Conservation (phyloP, 2,888 invertebrate genomes). For the Tenthredo livida region DNA sequence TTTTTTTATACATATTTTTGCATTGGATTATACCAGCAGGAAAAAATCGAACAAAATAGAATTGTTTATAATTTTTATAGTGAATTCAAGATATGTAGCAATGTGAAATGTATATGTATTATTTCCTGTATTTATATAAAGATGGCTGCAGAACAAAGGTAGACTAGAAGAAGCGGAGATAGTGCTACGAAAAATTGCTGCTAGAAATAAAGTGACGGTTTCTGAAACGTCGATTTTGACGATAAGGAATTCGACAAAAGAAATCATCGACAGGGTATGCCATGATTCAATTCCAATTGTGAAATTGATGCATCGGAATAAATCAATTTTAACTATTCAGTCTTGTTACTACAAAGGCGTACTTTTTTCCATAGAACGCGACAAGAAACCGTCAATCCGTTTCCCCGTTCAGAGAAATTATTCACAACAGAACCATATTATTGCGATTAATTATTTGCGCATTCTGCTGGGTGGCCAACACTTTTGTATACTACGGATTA, state of each 20-base stretch:
- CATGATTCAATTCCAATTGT: not conserved
- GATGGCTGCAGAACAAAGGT: conserved; percentile 87
- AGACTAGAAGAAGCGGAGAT: conserved; percentile 80
- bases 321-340: not conserved
- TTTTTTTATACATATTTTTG: not conserved
- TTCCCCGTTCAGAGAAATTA: conserved; percentile 76
- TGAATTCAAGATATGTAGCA: not conserved
- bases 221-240: conserved; percentile 75
- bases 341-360: not conserved
- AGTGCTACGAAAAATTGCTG: conserved; percentile 83
- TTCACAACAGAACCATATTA: conserved; percentile 80
- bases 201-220: conserved; percentile 82
- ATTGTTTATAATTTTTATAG: not conserved
- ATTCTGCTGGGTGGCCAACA: conserved; percentile 89
- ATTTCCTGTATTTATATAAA: conserved; percentile 55
- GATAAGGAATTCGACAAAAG: conserved; percentile 16
- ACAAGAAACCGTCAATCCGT: not conserved
- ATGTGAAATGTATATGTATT: not conserved
- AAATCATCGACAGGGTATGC: not conserved
- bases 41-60: not conserved
- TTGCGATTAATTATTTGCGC: conserved; percentile 83
- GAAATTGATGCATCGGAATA: not conserved
- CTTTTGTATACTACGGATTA: conserved; percentile 90
- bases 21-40: not conserved
- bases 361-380: not conserved